Base-by-base conservation (phyloP, 2,888 invertebrate genomes). In the Eupithecia exiguata region DNA sequence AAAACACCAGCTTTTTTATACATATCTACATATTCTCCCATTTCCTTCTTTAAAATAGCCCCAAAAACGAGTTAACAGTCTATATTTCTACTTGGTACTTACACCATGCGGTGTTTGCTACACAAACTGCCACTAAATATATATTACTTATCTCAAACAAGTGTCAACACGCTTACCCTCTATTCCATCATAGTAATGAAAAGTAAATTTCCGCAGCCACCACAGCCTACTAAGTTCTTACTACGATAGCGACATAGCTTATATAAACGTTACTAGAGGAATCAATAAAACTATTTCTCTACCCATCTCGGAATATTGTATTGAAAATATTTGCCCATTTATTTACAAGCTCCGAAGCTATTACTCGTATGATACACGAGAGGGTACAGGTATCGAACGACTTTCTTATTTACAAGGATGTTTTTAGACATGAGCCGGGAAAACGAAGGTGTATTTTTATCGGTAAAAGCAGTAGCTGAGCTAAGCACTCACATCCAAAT, bases 221-320 rank as follows among this genome's bases (percentile, higher is more conserved):
- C 65, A 70, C 63, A 70, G 38, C 49, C n/a, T 35, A 9, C 18
- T 35, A 62, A n/a, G 14, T 12, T 35, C 43, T n/a, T 58, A 53
- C 61, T 35, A 69, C 9, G 10, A 69, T 40, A 70, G 35, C 49
- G 53, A 46, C 61, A 62, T 67, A 72, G 69, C 35, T 40, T 36
- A 63, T 21, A 10, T 25, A 68, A n/a, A 35, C 61, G 62, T 67
- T 65, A 72, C 63, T 62, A 71, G 12, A 53, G 86, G 87, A 89
- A 89, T 90, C 91, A 89, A 92, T 91, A 89, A 87, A 90, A 91
- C 92, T 91, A 91, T 89, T 90, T 87, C 84, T 84, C 80, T 81
- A 83, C 87, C 82, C 77, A 80, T 80, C 82, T 80, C 77, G 77
- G 84, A 86, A 83, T 85, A 85, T 80, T 80, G 83, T 86, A 84